These are phyloP conservation scores for Pao palembangensis DNA, from an alignment of 2,113 vertebrate genomes.

Conservation along the genomic window DNA sequence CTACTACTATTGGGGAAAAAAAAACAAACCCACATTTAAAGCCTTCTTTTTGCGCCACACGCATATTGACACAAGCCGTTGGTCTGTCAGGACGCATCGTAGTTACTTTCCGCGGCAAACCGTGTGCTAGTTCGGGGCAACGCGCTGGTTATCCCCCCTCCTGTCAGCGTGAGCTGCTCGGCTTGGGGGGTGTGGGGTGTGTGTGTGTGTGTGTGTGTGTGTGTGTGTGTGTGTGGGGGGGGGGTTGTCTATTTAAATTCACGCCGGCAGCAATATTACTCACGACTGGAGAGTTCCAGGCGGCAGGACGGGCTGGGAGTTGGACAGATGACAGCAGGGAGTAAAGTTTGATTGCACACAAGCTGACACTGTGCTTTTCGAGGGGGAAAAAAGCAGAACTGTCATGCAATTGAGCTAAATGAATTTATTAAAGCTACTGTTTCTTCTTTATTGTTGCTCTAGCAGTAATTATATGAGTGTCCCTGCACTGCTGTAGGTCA, in stretches of 20 bases:
- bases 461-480: no score
- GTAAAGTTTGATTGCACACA: neutral
- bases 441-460: no score
- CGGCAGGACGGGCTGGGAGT: conserved; percentile 12
- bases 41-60: conserved; percentile 20
- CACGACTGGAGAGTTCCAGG: conserved; percentile 38
- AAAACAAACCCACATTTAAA: conserved; percentile 16
- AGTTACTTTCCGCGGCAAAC: conserved; percentile 11
- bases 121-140: conserved; percentile 10
- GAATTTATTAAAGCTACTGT: neutral
- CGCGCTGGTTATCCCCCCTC: conserved; percentile 22
- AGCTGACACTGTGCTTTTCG: neutral
- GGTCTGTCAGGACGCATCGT: conserved; percentile 54
- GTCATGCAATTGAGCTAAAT: neutral
- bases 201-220: no score
- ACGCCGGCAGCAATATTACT: conserved; percentile 65
- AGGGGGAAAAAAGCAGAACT: neutral
- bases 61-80: conserved; percentile 48
- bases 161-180: conserved; percentile 53
- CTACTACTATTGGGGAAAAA: no score
- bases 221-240: no score
- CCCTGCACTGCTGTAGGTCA: no score
- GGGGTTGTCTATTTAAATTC: conserved; percentile 66
- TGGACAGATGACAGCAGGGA: neutral
- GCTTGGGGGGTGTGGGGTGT: conserved; percentile 47